Evolutionary conservation across 1,140 invertebrate genomes (phyloP).

Genomic region (Drosophila asahinai): DNA sequence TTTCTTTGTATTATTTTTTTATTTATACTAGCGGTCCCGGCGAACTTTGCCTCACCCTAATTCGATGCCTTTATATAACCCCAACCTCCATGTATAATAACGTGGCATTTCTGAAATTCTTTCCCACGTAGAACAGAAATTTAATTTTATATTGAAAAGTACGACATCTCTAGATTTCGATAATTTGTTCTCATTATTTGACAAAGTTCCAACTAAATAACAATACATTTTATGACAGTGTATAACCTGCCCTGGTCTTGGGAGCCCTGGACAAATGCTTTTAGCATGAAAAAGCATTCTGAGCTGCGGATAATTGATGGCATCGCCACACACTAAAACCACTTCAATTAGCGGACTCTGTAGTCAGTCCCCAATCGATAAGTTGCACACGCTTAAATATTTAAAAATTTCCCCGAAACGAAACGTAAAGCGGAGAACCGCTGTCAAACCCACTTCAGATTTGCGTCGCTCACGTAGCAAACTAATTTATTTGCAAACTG

Average conservation of each 20-base stretch:
- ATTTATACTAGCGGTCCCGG: too few relatives aligned
- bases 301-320: constrained; percentile 72
- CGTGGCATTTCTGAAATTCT: too few relatives aligned
- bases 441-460: constrained; percentile 81
- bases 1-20: too few relatives aligned
- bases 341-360: constrained; percentile 72
- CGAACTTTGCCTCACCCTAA: too few relatives aligned
- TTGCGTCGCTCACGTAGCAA: constrained; percentile 77
- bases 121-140: too few relatives aligned
- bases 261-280: constrained; percentile 11
- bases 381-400: constrained; percentile 72
- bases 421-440: constrained; percentile 20
- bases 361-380: constrained; percentile 63
- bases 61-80: too few relatives aligned
- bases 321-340: constrained; percentile 49
- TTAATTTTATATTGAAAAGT: not conserved
- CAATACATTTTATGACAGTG: not conserved
- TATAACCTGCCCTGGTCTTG: not conserved
- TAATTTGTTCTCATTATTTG: not conserved
- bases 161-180: not conserved
- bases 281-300: constrained; percentile 52
- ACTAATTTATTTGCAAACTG: constrained; percentile 80
- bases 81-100: too few relatives aligned
- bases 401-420: constrained; percentile 51
- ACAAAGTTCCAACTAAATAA: not conserved